Percentiles rank a stretch among this genome's conserved stretches.
Evolutionary conservation across 2,888 invertebrate species (phyloP).

Genomic region (Drosophila lacicola): DNA sequence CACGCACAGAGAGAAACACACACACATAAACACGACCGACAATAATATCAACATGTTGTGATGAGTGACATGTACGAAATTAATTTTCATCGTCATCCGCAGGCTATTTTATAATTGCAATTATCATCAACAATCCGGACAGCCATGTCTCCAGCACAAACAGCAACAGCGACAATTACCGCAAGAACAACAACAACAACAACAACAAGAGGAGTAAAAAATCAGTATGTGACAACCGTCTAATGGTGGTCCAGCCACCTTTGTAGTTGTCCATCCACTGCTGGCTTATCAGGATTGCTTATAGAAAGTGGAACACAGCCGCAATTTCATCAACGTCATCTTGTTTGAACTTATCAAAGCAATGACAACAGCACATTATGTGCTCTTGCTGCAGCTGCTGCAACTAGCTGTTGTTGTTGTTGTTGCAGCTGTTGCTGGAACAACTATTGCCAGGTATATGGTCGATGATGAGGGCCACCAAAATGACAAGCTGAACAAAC

Average conservation of each 20-base stretch:
- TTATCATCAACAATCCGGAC: conserved; percentile 51
- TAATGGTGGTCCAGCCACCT: conserved; percentile 4
- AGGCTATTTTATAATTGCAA: conserved; percentile 77
- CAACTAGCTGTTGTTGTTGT: conserved; percentile 4
- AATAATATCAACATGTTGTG: conserved; percentile 19
- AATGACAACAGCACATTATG: conserved; percentile 54
- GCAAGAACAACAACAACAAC: conserved; percentile 14
- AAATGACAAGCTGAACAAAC: conserved; percentile 20
- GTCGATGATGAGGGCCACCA: conserved; percentile 17
- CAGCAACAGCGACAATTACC: conserved; percentile 23
- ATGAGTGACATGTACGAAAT: conserved; percentile 65
- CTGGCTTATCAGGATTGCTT: conserved; percentile 19
- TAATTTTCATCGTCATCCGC: conserved; percentile 72
- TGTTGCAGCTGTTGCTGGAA: conserved; percentile 40
- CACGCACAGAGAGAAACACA: neutral
- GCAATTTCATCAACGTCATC: conserved; percentile 57
- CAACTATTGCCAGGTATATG: conserved; percentile 36
- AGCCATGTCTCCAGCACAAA: conserved; percentile 21
- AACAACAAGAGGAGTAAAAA: neutral
- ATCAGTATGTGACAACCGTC: neutral
- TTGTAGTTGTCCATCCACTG: neutral
- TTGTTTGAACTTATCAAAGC: conserved; percentile 75
- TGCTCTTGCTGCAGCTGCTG: conserved; percentile 1
- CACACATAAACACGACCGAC: neutral
- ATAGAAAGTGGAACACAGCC: conserved; percentile 17